Conservation (phyloP, 1,140 invertebrate genomes). For the Lepidurus couesii region DNA sequence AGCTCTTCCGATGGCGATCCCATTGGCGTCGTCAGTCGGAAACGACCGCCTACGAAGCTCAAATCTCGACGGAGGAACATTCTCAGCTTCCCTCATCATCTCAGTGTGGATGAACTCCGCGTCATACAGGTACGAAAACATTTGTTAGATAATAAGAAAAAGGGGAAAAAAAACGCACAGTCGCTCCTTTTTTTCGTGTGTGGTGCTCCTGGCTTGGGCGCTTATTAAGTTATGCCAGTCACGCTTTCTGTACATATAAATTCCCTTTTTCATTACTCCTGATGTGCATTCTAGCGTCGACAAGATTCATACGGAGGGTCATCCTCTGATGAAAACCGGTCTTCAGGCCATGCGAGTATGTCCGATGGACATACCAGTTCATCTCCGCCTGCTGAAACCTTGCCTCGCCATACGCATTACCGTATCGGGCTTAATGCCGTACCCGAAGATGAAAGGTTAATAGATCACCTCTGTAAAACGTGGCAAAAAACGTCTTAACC, state of each 20-base stretch:
- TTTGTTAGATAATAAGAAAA: neutral
- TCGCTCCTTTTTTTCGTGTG: neutral
- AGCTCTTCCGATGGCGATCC: constrained; percentile 46
- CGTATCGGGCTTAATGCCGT: constrained; percentile 56
- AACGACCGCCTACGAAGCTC: constrained; percentile 43
- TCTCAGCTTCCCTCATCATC: constrained; percentile 52
- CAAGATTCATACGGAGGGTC: constrained; percentile 70
- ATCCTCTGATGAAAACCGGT: constrained; percentile 79
- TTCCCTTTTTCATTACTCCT: neutral
- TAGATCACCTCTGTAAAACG: neutral
- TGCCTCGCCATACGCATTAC: constrained; percentile 52
- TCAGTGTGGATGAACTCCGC: constrained; percentile 58
- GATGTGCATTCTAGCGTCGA: constrained; percentile 52
- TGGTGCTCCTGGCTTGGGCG: neutral
- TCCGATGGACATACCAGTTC: constrained; percentile 63
- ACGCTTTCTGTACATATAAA: neutral
- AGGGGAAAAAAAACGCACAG: neutral
- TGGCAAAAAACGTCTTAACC: neutral
- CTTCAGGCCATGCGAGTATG: constrained; percentile 85
- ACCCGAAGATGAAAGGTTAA: constrained; percentile 59
- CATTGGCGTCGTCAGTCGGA: constrained; percentile 35
- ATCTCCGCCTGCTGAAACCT: constrained; percentile 50
- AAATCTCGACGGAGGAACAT: constrained; percentile 48
- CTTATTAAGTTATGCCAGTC: constrained; percentile 14
- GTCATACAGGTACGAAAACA: constrained; percentile 53